Evolutionary conservation across 2,113 vertebrate genomes (phyloP), one percentile per base, ranked within the genome.

Genomic region (Rhinichthys klamathensis): DNA sequence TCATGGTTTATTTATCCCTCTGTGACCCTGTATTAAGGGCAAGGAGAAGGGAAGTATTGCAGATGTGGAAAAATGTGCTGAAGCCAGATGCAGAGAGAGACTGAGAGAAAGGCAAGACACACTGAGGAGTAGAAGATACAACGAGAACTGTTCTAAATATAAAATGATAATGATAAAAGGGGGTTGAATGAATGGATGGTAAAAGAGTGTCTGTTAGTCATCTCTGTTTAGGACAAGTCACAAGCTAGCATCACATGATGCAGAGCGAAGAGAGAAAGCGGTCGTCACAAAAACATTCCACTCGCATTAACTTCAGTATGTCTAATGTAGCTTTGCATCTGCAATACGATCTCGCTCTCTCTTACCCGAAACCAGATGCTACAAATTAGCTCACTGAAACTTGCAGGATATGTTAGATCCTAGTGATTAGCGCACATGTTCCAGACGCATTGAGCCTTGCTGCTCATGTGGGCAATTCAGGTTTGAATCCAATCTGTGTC

Each of bases 11-110:
- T 83, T 72, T 83, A 83, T 51, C 49, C 30, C 23, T 4, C 46
- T 58, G 81, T 83, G 81, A 73, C 49, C 81, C 81, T 58, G 49
- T 58, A 72, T 83, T 35, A 58, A 83, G 67, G 46, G 23, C 81
- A 83, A 73, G 1, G n/a, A 70, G 27, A 63, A 51, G 27, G 41
- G 16, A 11, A 70, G 63, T 11, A 72, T 27, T 27, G 49, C 21
- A 58, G 67, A 72, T 51, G 18, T 70, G 44, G 54, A 56, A 11
- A 51, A 23, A 51, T 65, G 44, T 46, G n/a, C 25, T 49, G 23
- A 56, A 79, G 23, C 44, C 44, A 76, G 16, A 76, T 2, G n/a
- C 11, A 27, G 30, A 4, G 3, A 72, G 61, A 27, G 46, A 30
- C 23, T 0, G 35, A 56, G 72, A 49, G 51, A 44, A 51, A 84